Conservation (phyloP, 1,140 invertebrate species). For the Copidosoma floridanum region DNA sequence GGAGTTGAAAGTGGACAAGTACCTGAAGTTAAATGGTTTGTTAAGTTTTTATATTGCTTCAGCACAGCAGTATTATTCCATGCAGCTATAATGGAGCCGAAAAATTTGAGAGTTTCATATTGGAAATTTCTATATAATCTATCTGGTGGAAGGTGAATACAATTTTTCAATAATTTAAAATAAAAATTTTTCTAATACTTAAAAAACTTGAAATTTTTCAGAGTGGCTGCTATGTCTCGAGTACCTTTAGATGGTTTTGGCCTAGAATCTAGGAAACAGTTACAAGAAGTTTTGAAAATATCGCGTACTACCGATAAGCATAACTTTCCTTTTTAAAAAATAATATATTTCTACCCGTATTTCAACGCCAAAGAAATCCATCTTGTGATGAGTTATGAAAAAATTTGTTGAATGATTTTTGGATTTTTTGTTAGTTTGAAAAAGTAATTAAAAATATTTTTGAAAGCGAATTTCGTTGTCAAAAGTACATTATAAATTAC, state of each 20-base stretch:
- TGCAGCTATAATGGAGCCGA: slow-evolving; percentile 75
- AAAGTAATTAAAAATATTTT: no score
- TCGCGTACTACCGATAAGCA: slow-evolving; percentile 44
- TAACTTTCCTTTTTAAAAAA: slow-evolving; percentile 42
- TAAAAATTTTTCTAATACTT: slow-evolving; percentile 23
- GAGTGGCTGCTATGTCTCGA: slow-evolving; percentile 60
- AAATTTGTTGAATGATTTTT: no score
- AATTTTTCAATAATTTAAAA: slow-evolving; percentile 6
- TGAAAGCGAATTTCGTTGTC: no score
- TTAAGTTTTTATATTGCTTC: slow-evolving; percentile 71
- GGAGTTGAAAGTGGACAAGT: slow-evolving; percentile 60
- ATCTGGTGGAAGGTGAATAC: slow-evolving; percentile 69
- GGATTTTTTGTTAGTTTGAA: no score
- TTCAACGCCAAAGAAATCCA: no score
- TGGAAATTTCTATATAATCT: slow-evolving; percentile 77
- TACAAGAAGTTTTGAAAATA: slow-evolving; percentile 49
- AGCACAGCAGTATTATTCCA: slow-evolving; percentile 80
- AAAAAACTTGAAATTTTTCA: slow-evolving; percentile 40
- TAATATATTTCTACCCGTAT: no score
- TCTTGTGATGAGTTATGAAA: no score
- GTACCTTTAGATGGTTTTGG: slow-evolving; percentile 63
- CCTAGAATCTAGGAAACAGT: slow-evolving; percentile 50
- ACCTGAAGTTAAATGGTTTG: slow-evolving; percentile 64
- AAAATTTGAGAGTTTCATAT: slow-evolving; percentile 77
- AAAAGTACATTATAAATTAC: no score